Conservation (phyloP, 2,888 invertebrate species). For the Lasiommata megera region DNA sequence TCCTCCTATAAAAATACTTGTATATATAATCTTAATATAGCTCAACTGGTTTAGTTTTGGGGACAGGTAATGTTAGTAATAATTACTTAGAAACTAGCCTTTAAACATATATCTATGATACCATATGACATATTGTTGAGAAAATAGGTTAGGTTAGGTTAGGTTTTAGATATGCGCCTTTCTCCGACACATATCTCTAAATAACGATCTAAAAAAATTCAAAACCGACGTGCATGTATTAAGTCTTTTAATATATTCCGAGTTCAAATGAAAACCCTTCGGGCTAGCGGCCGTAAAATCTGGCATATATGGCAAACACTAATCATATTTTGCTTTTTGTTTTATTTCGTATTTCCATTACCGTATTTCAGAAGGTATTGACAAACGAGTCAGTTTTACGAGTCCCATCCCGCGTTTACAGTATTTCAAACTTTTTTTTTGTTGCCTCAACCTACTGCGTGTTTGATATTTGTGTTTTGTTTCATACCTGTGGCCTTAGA, state of each 20-base stretch:
- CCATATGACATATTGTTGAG: too few relatives aligned
- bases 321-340: constrained; percentile 75
- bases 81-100: too few relatives aligned
- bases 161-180: too few relatives aligned
- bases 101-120: too few relatives aligned
- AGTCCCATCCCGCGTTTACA: constrained; percentile 67
- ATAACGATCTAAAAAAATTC: not conserved
- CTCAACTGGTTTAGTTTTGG: too few relatives aligned
- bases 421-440: constrained; percentile 27
- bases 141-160: too few relatives aligned
- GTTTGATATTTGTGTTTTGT: too few relatives aligned
- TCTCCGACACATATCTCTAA: too few relatives aligned
- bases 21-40: too few relatives aligned
- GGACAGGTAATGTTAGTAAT: too few relatives aligned
- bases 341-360: constrained; percentile 81
- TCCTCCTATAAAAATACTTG: too few relatives aligned
- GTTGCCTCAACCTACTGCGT: constrained; percentile 6
- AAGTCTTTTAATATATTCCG: constrained; percentile 54
- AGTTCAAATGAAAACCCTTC: constrained; percentile 61
- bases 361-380: constrained; percentile 81
- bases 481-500: too few relatives aligned
- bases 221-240: not conserved
- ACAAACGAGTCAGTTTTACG: constrained; percentile 79
- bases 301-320: constrained; percentile 75
- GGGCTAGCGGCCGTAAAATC: constrained; percentile 65